phyloP scores from a whole-genome alignment of 2,113 vertebrate species.

The Felis catus region F.catus_Fca126_mat1.0 CM031411.1:35046001-35046500 shows the following conservation, averaged over 20 bases:
- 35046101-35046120: background rate
- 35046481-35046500: background rate
- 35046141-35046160: background rate
- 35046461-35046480: background rate
- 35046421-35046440: slow-evolving; percentile 14
- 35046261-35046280: background rate
- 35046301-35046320: background rate
- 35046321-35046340: background rate
- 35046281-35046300: background rate
- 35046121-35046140: slow-evolving; percentile 25
- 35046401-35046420: background rate
- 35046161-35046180: background rate
- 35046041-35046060: background rate
- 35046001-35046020: background rate
- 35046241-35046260: background rate
- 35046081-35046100: slow-evolving; percentile 18
- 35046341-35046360: background rate
- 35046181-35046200: background rate
- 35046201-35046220: slow-evolving; percentile 7
- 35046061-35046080: slow-evolving; percentile 23
- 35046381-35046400: background rate
- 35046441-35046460: background rate
- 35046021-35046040: background rate
- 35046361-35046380: background rate
- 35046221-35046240: background rate